Percentiles rank a stretch among this genome's conserved stretches.
Conservation (phyloP, 2,113 vertebrate species). For the Camelus bactrianus region DNA sequence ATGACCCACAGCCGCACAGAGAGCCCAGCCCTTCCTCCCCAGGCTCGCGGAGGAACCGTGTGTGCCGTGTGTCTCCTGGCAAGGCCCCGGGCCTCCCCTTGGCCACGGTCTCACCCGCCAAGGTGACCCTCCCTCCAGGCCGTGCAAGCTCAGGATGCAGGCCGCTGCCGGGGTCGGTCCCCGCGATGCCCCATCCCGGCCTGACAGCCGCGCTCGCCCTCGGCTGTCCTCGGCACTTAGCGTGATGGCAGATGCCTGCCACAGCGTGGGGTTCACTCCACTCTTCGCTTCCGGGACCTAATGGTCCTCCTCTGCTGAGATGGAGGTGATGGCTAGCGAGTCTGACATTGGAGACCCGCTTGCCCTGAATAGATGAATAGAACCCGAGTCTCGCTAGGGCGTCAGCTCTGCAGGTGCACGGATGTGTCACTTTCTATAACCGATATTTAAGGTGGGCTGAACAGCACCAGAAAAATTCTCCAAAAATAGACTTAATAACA, state of each 20-base stretch:
- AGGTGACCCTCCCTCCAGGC: not conserved
- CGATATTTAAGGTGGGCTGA: not conserved
- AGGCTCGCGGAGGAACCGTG: accelerated
- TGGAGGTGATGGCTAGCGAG: accelerated
- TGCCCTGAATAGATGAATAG: not conserved
- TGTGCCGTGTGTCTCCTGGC: accelerated
- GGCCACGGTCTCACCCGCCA: not conserved
- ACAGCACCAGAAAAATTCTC: not conserved
- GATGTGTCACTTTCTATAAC: not conserved
- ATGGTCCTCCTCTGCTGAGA: not conserved
- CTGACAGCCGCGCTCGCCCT: accelerated
- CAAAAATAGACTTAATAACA: not conserved
- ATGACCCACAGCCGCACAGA: accelerated
- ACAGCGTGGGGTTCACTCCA: accelerated
- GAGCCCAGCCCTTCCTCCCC: not conserved
- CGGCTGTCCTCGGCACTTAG: not conserved
- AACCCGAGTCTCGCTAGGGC: not conserved
- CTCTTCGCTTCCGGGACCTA: accelerated
- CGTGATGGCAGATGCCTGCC: accelerated
- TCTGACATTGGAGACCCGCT: not conserved
- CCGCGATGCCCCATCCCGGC: accelerated
- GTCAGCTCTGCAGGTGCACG: accelerated
- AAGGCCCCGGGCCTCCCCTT: accelerated
- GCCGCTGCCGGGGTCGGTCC: accelerated
- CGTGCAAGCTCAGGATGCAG: not conserved